phyloP scores from a whole-genome alignment of 2,113 vertebrate species.

The Microtus ochrogaster region DNA sequence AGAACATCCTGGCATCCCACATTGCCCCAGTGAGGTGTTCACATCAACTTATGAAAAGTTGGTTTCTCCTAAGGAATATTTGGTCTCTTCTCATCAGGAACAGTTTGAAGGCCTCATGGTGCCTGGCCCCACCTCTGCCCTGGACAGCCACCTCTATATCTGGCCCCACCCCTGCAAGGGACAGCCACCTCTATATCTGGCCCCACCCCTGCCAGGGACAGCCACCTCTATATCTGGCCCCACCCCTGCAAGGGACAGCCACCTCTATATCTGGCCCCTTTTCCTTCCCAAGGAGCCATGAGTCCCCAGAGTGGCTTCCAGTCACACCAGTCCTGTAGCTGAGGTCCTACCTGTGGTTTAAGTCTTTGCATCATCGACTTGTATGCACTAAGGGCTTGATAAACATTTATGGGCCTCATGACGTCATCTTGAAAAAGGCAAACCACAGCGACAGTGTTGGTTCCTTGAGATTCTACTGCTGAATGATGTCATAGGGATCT shows the following conservation, averaged over 20 bases:
- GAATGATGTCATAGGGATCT: not conserved
- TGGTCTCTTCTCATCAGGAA: too few relatives aligned
- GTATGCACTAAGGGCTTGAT: not conserved
- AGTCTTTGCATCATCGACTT: not conserved
- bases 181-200: too few relatives aligned
- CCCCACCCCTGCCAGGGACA: not conserved
- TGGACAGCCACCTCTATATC: not conserved
- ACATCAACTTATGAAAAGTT: rapidly evolving
- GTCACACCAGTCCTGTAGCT: not conserved
- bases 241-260: not conserved
- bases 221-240: not conserved
- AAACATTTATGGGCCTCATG: not conserved
- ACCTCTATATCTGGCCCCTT: too few relatives aligned
- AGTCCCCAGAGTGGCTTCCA: not conserved
- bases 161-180: not conserved
- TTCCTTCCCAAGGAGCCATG: too few relatives aligned
- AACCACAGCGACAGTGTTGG: not conserved
- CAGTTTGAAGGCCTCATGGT: not conserved
- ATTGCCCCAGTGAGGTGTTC: not conserved
- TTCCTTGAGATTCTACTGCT: not conserved
- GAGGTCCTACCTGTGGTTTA: not conserved
- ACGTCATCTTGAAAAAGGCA: not conserved
- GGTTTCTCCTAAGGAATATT: not conserved
- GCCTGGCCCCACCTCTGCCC: not conserved
- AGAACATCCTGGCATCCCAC: not conserved